phyloP scores from a whole-genome alignment of 2,888 invertebrate species.

The Ormia ochracea region DNA sequence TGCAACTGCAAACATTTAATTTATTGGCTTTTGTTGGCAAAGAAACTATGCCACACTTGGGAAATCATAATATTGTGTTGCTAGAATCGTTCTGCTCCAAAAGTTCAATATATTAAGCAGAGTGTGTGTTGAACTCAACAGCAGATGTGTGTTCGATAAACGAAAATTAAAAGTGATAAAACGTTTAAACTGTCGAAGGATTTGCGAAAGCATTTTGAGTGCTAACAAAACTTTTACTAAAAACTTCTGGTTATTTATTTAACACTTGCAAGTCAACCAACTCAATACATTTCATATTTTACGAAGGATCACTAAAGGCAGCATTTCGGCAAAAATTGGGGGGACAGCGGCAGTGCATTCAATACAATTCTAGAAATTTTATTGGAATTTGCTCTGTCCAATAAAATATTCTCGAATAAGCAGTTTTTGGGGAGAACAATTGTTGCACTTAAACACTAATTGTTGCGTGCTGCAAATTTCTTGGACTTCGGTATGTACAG shows the following conservation, averaged over 20 bases:
- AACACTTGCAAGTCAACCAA: background rate
- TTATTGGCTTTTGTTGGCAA: background rate
- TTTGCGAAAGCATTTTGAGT: background rate
- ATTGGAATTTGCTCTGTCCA: no score
- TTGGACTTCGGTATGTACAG: no score
- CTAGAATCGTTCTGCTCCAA: background rate
- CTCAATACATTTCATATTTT: background rate
- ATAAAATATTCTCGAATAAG: no score
- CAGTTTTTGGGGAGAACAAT: no score
- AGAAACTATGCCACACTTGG: conserved; percentile 11
- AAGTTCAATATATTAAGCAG: conserved; percentile 16
- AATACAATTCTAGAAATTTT: no score
- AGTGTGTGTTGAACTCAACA: background rate
- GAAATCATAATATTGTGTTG: conserved; percentile 41
- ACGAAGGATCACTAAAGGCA: background rate
- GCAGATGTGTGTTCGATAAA: background rate
- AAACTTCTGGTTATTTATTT: conserved; percentile 9
- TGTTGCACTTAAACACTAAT: no score
- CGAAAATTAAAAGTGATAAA: background rate
- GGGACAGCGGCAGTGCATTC: no score
- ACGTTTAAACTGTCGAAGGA: conserved; percentile 30
- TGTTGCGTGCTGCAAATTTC: no score
- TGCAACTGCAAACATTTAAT: background rate
- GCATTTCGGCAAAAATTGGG: background rate
- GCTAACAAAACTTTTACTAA: background rate